Evolutionary conservation across 1,140 invertebrate species (phyloP), one percentile per base, ranked within the genome.

Genomic region (Popillia japonica): DNA sequence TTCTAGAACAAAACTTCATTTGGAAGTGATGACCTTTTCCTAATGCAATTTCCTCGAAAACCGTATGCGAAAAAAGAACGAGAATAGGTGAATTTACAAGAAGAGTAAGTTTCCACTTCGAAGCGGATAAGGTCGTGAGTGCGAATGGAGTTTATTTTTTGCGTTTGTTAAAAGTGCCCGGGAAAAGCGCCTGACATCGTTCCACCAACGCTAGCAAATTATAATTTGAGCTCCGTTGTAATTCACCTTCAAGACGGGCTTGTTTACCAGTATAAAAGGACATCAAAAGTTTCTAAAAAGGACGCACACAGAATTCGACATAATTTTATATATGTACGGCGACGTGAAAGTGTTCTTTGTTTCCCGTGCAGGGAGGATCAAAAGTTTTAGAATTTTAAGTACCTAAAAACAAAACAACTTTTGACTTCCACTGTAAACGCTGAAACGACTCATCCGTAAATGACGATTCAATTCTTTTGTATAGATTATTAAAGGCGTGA

Each of bases 321-420:
- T 48, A 48, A 48, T 48, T 48, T 48, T 48, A 48, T 48, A 48
- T 48, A 48, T 48, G n/a, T 48, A 48, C 44, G 44, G 44, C n/a
- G 11, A n/a, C 3, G 44, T 48, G 10, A 48, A 48, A 48, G 11
- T 10, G 9, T 48, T 48, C 44, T 48, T 48, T 48, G n/a, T 48
- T n/a, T 48, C 44, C 8, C 4, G 27, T 34, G 4, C 27, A 48
- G n/a, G 3, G 44, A 48, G 44, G n/a, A 48, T 10, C 44, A 34
- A 34, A 34, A 34, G 27, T 34, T 34, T n/a, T n/a, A n/a, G n/a
- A n/a, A n/a, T n/a, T n/a, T n/a, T n/a, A n/a, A n/a, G n/a, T n/a
- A n/a, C n/a, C n/a, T n/a, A n/a, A n/a, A n/a, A n/a, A n/a, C n/a
- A n/a, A n/a, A n/a, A n/a, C n/a, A n/a, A n/a, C n/a, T n/a, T 34